These are phyloP conservation scores for Pelobates fuscus DNA, from an alignment of 2,113 vertebrate genomes.

Conservation along the genomic window DNA sequence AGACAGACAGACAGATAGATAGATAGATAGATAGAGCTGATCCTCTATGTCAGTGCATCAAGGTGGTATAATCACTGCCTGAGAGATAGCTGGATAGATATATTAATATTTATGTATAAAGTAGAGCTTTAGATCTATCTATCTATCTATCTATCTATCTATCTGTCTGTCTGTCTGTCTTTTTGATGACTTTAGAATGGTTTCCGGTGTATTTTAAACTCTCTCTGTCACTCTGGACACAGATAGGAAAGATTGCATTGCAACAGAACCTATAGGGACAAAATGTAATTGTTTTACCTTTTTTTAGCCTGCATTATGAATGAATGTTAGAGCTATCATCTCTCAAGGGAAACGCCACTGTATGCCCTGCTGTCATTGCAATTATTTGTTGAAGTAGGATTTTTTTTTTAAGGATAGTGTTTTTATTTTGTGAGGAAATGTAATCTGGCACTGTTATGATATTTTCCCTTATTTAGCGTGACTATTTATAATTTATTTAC, in stretches of 20 bases:
- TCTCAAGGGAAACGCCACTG: constrained; percentile 20
- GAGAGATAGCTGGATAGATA: too few relatives aligned
- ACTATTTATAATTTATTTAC: too few relatives aligned
- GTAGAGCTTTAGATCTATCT: too few relatives aligned
- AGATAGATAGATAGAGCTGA: too few relatives aligned
- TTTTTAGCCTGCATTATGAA: constrained; percentile 28
- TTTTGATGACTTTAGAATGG: neutral
- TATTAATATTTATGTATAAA: too few relatives aligned
- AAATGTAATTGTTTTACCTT: constrained; percentile 25
- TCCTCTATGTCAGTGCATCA: too few relatives aligned
- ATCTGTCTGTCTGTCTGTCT: neutral
- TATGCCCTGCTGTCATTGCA: constrained; percentile 15
- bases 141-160: neutral
- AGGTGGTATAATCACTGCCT: too few relatives aligned
- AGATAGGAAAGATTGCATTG: constrained; percentile 4
- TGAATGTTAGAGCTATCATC: constrained; percentile 19
- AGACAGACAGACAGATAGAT: too few relatives aligned
- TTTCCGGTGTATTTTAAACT: neutral
- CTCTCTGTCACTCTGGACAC: neutral
- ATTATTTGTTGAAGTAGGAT: constrained; percentile 6
- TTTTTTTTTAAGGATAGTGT: neutral
- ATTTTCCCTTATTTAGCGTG: too few relatives aligned
- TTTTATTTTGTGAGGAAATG: too few relatives aligned
- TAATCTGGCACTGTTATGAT: too few relatives aligned
- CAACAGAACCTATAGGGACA: constrained; percentile 7